Conservation (phyloP, 1,140 invertebrate genomes). For the Zeugodacus cucurbitae region DNA sequence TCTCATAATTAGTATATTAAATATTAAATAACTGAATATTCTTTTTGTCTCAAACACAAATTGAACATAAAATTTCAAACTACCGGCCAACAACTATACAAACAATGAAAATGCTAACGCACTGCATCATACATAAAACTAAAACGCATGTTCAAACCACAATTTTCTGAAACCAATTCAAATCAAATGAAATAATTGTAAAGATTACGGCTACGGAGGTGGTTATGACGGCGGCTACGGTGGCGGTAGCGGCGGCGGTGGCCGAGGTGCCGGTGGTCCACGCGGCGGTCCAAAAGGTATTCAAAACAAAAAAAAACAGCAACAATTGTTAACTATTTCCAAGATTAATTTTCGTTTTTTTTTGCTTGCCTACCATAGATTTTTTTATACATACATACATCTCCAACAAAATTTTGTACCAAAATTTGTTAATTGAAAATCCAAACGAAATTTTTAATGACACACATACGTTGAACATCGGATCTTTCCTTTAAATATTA, state of each 20-base stretch:
- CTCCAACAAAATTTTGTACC: slow-evolving; percentile 22
- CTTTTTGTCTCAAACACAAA: slow-evolving; percentile 4
- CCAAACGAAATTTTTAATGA: neutral
- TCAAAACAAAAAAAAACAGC: neutral
- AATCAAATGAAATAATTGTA: slow-evolving; percentile 41
- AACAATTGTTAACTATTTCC: neutral
- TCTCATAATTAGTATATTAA: neutral
- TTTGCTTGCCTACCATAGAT: neutral
- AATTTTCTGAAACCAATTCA: slow-evolving; percentile 28
- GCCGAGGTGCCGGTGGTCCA: slow-evolving; percentile 55
- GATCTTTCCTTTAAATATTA: neutral
- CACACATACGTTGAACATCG: neutral
- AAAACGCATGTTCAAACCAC: slow-evolving; percentile 18
- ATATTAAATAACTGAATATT: slow-evolving; percentile 20
- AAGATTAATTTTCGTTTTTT: neutral
- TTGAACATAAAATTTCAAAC: slow-evolving; percentile 24
- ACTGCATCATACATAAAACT: neutral
- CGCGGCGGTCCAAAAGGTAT: slow-evolving; percentile 63
- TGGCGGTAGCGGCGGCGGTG: slow-evolving; percentile 55
- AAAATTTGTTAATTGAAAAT: slow-evolving; percentile 21
- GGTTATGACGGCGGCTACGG: slow-evolving; percentile 62
- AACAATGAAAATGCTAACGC: neutral
- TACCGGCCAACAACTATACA: slow-evolving; percentile 26
- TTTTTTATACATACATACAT: neutral
- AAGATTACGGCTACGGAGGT: slow-evolving; percentile 64